A percentile compares a stretch with the other conserved stretches of the same genome.
Evolutionary conservation across 2,797 vertebrate genomes (phyloP).

Genomic region (Pampus argenteus): DNA sequence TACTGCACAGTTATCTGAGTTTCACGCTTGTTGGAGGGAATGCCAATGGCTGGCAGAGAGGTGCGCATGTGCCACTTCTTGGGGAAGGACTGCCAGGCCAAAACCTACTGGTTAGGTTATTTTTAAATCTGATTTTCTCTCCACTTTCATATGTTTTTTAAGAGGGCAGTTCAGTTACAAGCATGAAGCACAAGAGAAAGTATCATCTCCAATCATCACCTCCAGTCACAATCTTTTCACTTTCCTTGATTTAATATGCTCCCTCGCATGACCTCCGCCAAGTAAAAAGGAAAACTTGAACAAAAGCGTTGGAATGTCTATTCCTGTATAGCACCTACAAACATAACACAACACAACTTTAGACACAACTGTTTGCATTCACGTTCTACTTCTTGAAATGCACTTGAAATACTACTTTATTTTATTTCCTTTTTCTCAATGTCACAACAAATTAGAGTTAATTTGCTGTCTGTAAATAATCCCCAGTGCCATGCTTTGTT

Average conservation of each 20-base stretch:
- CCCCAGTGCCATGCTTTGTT: background rate
- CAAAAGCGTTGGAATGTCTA: background rate
- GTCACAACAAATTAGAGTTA: slow-evolving; percentile 7
- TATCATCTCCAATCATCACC: slow-evolving; percentile 1
- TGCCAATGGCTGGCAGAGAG: slow-evolving; percentile 68
- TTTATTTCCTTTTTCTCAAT: slow-evolving; percentile 1
- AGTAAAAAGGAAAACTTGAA: slow-evolving; percentile 6
- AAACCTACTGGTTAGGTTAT: slow-evolving; percentile 69
- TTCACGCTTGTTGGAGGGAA: slow-evolving; percentile 63
- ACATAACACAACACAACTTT: background rate
- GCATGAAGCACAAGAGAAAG: background rate
- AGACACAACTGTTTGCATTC: background rate
- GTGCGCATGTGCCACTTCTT: slow-evolving; percentile 59
- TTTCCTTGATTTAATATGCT: slow-evolving; percentile 20
- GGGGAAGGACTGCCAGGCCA: slow-evolving; percentile 56
- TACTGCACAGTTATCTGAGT: slow-evolving; percentile 63
- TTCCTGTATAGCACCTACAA: background rate
- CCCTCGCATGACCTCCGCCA: background rate
- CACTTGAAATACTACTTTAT: background rate
- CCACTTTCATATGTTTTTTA: slow-evolving; percentile 36
- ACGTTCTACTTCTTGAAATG: background rate
- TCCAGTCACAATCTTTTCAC: slow-evolving; percentile 6
- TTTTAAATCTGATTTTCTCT: slow-evolving; percentile 67
- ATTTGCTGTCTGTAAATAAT: slow-evolving; percentile 25
- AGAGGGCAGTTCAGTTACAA: slow-evolving; percentile 15